Base-by-base conservation (phyloP, 2,797 vertebrate genomes). In the Trematomus bernacchii region DNA sequence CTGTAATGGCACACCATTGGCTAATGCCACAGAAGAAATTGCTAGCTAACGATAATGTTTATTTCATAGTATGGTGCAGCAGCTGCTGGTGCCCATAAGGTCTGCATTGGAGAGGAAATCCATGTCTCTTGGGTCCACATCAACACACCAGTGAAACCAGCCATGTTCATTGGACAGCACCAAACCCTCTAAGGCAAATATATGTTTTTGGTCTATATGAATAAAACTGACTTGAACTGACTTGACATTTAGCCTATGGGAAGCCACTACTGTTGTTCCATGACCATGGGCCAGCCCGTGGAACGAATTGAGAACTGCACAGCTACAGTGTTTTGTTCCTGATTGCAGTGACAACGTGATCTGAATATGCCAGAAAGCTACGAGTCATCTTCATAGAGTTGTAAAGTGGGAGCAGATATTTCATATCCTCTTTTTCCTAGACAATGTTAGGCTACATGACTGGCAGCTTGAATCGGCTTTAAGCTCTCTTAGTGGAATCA, bases 181-280 rank as follows among this genome's bases (percentile, higher is more conserved):
- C n/a, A 7, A 71, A 46, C 13, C 13, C 60, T 58, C 57, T 3
- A 21, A n/a, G 66, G 42, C 9, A 43, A 65, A 74, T 21, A 10
- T 64, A 21, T 42, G 19, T 52, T 51, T 66, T 59, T 67, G 42
- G 16, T 30, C 54, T 9, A 7, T 61, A 51, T 19, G 15, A 59
- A 72, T 44, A 30, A 60, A 78, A 50, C 3, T 63, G 19, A 65
- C 43, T 64, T 71, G 50, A 80, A 55, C 67, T 71, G 75, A 77
- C 54, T 71, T 61, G 62, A 61, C 54, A 66, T 71, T 66, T 48
- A 65, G 61, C 44, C 69, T 23, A 58, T 54, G 43, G 51, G 13
- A 23, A 21, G 54, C 19, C 30, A 51, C 51, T 44, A 11, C 55
- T 63, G 62, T 48, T 61, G 27, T 15, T 76, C 21, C 18, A 40